Conservation (phyloP, 2,113 vertebrate species). For the Buteo buteo region DNA sequence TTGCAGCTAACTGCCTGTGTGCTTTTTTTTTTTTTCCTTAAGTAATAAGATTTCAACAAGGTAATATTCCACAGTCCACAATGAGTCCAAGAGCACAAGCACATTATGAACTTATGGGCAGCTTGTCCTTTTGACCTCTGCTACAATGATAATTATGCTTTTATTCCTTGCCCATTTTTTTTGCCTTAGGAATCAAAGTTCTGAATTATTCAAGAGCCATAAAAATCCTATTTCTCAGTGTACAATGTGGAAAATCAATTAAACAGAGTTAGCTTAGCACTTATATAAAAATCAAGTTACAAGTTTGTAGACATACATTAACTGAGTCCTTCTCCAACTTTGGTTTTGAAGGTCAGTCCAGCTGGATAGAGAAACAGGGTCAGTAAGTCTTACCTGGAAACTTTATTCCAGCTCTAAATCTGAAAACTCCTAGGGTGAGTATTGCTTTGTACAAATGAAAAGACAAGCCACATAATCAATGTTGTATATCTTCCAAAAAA, state of each 20-base stretch:
- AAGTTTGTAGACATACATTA: constrained; percentile 48
- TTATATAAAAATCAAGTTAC: constrained; percentile 60
- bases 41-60: constrained; percentile 71
- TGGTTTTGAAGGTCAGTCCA: constrained; percentile 24
- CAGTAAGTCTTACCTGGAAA: background rate
- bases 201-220: constrained; percentile 72
- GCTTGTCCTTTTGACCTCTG: constrained; percentile 74
- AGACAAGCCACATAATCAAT: background rate
- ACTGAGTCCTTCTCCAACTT: constrained; percentile 41
- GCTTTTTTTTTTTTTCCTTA: constrained; percentile 2
- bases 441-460: background rate
- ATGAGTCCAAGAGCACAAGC: constrained; percentile 31
- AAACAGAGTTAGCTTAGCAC: constrained; percentile 57
- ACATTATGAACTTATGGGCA: constrained; percentile 60
- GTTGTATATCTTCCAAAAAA: background rate
- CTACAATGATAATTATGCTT: constrained; percentile 68
- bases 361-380: background rate
- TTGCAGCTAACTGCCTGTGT: constrained; percentile 72
- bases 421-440: background rate
- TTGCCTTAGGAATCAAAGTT: constrained; percentile 68
- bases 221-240: constrained; percentile 64
- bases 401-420: background rate
- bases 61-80: constrained; percentile 61
- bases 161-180: constrained; percentile 65
- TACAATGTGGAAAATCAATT: constrained; percentile 69